These are phyloP conservation scores for Drosophila trapezifrons DNA, from an alignment of 1,140 invertebrate species.

Conservation along the genomic window DNA sequence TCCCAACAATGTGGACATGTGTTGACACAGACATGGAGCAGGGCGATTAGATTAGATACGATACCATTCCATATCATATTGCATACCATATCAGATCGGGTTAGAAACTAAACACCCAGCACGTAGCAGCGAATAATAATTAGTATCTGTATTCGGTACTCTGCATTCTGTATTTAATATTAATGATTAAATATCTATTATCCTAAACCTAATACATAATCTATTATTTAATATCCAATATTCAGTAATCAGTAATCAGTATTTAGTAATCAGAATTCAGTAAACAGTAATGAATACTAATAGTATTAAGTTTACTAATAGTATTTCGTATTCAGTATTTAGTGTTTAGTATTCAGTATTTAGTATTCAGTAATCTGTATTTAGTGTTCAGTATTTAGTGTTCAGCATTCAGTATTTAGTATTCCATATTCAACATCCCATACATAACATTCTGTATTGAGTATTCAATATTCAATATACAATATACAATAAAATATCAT, in stretches of 20 bases:
- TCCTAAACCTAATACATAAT: neutral
- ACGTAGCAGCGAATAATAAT: neutral
- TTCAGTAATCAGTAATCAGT: too few species aligned
- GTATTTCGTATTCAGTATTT: neutral
- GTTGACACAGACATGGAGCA: slow-evolving; percentile 33
- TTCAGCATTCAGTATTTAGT: neutral
- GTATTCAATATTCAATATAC: neutral
- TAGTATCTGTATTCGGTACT: too few species aligned
- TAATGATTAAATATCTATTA: neutral
- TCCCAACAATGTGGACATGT: slow-evolving; percentile 53
- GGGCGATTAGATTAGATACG: slow-evolving; percentile 55
- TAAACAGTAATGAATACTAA: too few species aligned
- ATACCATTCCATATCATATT: slow-evolving; percentile 1
- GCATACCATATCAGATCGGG: slow-evolving; percentile 16
- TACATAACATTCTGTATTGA: neutral
- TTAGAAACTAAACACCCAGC: slow-evolving; percentile 6
- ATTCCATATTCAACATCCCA: neutral
- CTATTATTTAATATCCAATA: neutral
- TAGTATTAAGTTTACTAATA: too few species aligned
- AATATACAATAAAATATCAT: neutral
- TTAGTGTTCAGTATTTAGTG: too few species aligned
- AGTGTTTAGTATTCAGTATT: too few species aligned
- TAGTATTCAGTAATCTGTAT: neutral
- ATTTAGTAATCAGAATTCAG: neutral
- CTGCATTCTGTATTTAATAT: neutral